Conservation (phyloP, 2,888 invertebrate species). For the Aleiodes leptofemur region DNA sequence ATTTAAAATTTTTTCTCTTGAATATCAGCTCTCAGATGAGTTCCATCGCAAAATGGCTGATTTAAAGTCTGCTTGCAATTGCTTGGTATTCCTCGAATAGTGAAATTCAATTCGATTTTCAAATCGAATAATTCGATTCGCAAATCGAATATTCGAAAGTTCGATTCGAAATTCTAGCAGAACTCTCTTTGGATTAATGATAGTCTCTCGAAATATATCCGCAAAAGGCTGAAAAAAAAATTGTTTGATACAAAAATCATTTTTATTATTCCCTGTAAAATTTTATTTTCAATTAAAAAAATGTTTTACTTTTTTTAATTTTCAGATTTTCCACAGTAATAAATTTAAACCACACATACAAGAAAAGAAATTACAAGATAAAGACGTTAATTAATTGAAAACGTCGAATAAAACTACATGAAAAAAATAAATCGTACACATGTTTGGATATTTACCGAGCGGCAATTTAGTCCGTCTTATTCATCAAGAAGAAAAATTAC, state of each 20-base stretch:
- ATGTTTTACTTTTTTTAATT: background rate
- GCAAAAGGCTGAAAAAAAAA: no score
- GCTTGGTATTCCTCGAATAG: no score
- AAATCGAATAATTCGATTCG: no score
- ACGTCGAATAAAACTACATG: conserved; percentile 5
- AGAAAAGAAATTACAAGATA: background rate
- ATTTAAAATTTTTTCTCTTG: conserved; percentile 74
- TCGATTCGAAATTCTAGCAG: no score
- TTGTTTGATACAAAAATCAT: no score
- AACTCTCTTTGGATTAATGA: no score
- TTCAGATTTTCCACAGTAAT: conserved; percentile 11
- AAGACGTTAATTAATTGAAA: conserved; percentile 30
- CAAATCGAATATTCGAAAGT: no score
- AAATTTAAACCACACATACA: conserved; percentile 28
- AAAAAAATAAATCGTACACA: conserved; percentile 36
- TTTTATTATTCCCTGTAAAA: no score
- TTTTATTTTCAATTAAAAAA: no score
- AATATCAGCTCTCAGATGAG: conserved; percentile 86
- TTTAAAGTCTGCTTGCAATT: conserved; percentile 97
- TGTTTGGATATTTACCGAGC: conserved; percentile 41
- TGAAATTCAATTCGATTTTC: no score
- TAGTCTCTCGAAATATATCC: no score
- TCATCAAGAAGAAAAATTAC: conserved; percentile 8
- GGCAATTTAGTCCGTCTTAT: conserved; percentile 13
- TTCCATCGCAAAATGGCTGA: conserved; percentile 97